phyloP scores from a whole-genome alignment of 2,888 invertebrate species.

The Pteria penguin region DNA sequence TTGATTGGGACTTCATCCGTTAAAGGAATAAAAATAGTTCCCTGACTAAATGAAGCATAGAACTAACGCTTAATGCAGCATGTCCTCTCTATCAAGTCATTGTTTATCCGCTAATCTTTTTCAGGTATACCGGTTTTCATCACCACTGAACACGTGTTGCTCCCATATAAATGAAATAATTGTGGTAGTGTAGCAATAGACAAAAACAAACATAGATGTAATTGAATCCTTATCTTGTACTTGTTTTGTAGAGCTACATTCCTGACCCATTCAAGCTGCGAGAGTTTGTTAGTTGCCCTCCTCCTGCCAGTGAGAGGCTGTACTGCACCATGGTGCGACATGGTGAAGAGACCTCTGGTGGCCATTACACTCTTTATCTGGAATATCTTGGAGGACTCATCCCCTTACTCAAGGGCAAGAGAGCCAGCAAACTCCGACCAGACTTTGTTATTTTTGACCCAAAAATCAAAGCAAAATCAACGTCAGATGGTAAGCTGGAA shows the following conservation, averaged over 20 bases:
- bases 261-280: conserved; percentile 93
- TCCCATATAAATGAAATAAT: too few species aligned
- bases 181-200: too few species aligned
- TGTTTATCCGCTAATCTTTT: too few species aligned
- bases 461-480: conserved; percentile 76
- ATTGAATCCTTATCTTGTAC: too few species aligned
- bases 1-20: too few species aligned
- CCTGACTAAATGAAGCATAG: too few species aligned
- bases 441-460: conserved; percentile 93
- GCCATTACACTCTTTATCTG: conserved; percentile 86
- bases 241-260: conserved; percentile 90
- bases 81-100: too few species aligned
- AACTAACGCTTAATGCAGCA: too few species aligned
- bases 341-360: conserved; percentile 82
- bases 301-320: conserved; percentile 89
- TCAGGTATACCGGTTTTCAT: too few species aligned
- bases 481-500: conserved; percentile 56
- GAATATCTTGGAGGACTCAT: conserved; percentile 98
- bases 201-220: too few species aligned
- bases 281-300: conserved; percentile 96
- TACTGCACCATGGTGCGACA: conserved; percentile 99
- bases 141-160: too few species aligned
- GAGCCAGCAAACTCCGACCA: conserved; percentile 97
- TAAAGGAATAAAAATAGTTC: too few species aligned
- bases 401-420: conserved; percentile 95